Evolutionary conservation across 1,140 invertebrate genomes (phyloP), one percentile per base, ranked within the genome.

Genomic region (Trachymyrmex septentrionalis): DNA sequence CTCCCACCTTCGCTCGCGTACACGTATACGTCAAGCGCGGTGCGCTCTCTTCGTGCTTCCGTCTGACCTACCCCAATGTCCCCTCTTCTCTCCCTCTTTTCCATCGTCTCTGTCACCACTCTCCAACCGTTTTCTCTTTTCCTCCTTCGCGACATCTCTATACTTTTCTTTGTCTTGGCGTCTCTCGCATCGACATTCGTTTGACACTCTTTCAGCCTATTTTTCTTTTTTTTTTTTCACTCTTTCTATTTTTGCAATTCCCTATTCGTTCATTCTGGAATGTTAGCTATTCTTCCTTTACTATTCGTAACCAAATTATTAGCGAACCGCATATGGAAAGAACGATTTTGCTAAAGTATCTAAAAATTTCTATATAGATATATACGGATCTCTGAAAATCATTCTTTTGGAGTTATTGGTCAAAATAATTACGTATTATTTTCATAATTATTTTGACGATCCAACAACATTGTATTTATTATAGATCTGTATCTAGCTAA

Each of bases 21-120:
- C 63, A 48, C 24, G 64, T n/a, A 38, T 44, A 57, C 81, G 87
- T 90, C 89, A 86, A 66, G 72, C 85, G 78, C 67, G 80, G 10
- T 63, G 63, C 85, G 77, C 85, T 88, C 90, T 91, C 85, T 87
- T 86, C 75, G 89, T 90, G 92, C 91, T 93, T 92, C 92, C 87
- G 90, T 87, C 85, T 92, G 93, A 93, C 93, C 93, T 93, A 93
- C 92, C 93, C 92, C 92, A 93, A 93, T 90, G 57, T 69, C 80
- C 50, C 71, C 84, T 53, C 71, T 63, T 73, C 24, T 16, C 50
- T 38, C 38, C 27, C 44, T 64, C 21, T 59, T 55, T 88, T 53
- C 63, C 66, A 30, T 59, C 24, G 34, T 21, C 53, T 5, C 30
- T 78, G 53, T 53, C 27, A 44, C 44, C 57, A 57, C 67, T 72